These are phyloP conservation scores for Scaptomyza polygonia DNA, from an alignment of 2,888 invertebrate species.

Conservation along the genomic window DNA sequence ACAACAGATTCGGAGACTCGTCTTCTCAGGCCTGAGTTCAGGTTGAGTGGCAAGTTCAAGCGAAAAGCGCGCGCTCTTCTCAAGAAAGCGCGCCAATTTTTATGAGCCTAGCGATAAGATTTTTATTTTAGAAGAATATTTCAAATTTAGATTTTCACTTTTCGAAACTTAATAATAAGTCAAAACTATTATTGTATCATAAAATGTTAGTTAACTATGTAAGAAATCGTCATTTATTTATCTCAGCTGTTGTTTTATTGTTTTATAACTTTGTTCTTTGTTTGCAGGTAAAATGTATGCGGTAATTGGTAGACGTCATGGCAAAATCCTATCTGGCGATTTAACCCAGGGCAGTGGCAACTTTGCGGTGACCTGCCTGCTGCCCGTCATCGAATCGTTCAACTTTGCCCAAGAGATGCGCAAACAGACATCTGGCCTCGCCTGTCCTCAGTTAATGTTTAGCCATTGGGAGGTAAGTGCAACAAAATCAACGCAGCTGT, in stretches of 20 bases:
- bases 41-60: slow-evolving; percentile 61
- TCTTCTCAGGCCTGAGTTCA: slow-evolving; percentile 37
- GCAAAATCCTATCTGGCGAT: slow-evolving; percentile 94
- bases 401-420: slow-evolving; percentile 97
- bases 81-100: slow-evolving; percentile 77
- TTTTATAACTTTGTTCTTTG: slow-evolving; percentile 54
- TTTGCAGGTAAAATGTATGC: slow-evolving; percentile 94
- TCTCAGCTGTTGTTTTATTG: slow-evolving; percentile 10
- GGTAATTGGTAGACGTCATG: slow-evolving; percentile 93
- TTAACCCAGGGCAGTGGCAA: slow-evolving; percentile 95
- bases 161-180: no score
- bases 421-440: slow-evolving; percentile 97
- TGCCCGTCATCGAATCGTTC: slow-evolving; percentile 99
- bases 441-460: slow-evolving; percentile 97
- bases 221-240: slow-evolving; percentile 1
- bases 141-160: neutral
- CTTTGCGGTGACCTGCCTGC: slow-evolving; percentile 93
- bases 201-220: no score
- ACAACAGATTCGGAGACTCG: slow-evolving; percentile 34
- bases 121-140: slow-evolving; percentile 43
- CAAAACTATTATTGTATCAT: no score
- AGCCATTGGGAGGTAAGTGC: slow-evolving; percentile 97
- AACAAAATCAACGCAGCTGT: slow-evolving; percentile 39
- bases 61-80: slow-evolving; percentile 71
- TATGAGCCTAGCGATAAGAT: slow-evolving; percentile 70